Conservation (phyloP, 1,140 invertebrate species). For the Drosophila gunungcola region DNA sequence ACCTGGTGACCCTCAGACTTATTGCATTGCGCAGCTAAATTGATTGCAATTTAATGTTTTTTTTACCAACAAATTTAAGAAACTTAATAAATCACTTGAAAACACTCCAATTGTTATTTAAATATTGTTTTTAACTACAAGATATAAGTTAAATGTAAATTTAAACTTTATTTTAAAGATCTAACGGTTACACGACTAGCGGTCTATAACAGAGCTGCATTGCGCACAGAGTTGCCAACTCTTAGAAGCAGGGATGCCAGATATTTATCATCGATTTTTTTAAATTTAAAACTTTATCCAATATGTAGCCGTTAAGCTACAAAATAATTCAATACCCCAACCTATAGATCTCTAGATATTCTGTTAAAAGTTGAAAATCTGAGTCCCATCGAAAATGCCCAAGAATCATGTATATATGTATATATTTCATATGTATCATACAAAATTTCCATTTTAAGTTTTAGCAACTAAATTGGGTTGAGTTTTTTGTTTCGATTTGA, state of each 20-base stretch:
- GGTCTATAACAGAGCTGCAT: background rate
- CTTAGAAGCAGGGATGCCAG: background rate
- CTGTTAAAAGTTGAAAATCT: background rate
- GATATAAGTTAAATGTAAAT: no score
- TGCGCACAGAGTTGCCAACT: background rate
- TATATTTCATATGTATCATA: slow-evolving; percentile 80
- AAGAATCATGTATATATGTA: slow-evolving; percentile 50
- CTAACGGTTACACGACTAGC: background rate
- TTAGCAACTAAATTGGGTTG: slow-evolving; percentile 66
- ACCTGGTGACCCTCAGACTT: slow-evolving; percentile 18
- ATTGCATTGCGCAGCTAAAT: slow-evolving; percentile 14
- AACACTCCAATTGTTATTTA: background rate
- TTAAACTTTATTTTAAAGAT: background rate
- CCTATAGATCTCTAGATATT: background rate
- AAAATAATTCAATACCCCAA: no score
- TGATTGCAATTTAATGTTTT: background rate
- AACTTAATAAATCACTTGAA: background rate
- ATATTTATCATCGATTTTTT: background rate
- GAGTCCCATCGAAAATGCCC: background rate
- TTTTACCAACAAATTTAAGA: background rate
- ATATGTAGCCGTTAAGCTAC: background rate
- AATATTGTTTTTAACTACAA: background rate
- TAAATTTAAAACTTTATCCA: background rate
- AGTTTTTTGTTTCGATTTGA: slow-evolving; percentile 33
- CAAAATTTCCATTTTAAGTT: slow-evolving; percentile 67